Percentiles rank a stretch among this genome's conserved stretches.
These are phyloP conservation scores for Arrhopalites spinosus DNA, from an alignment of 2,888 invertebrate species.

Conservation along the genomic window DNA sequence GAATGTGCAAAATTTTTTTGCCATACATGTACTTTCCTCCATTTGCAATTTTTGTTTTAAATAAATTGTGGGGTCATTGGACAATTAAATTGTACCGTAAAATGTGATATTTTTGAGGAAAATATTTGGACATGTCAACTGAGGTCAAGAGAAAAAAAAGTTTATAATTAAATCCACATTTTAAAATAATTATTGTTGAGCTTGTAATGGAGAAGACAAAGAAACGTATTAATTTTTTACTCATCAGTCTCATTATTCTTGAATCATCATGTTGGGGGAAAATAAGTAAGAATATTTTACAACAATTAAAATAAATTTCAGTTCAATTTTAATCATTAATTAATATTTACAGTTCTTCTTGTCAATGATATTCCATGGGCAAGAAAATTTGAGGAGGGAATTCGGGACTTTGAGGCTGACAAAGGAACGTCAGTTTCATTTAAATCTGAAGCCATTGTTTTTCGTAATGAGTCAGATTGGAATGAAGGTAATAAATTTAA, in stretches of 20 bases:
- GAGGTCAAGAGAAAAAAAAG: background rate
- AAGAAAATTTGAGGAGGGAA: slow-evolving; percentile 41
- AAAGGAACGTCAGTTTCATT: slow-evolving; percentile 18
- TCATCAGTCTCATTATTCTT: background rate
- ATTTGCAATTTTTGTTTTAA: no score
- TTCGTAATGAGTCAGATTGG: slow-evolving; percentile 50
- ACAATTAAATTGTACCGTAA: no score
- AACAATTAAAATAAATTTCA: background rate
- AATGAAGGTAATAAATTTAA: slow-evolving; percentile 43
- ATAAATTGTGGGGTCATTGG: no score
- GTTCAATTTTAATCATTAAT: background rate
- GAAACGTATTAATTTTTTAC: background rate
- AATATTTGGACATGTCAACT: background rate
- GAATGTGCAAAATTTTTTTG: no score
- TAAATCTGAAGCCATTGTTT: slow-evolving; percentile 44
- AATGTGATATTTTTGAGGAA: background rate
- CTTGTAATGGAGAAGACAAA: no score
- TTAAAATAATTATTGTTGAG: no score
- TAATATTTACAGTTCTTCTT: slow-evolving; percentile 38
- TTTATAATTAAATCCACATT: background rate
- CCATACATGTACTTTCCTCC: no score
- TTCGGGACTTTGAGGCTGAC: slow-evolving; percentile 44
- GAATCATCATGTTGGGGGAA: background rate
- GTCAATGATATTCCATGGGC: slow-evolving; percentile 45
- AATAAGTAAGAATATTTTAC: background rate